Evolutionary conservation across 1,140 invertebrate species (phyloP), one percentile per base, ranked within the genome.

Genomic region (Drosophila oshimai): DNA sequence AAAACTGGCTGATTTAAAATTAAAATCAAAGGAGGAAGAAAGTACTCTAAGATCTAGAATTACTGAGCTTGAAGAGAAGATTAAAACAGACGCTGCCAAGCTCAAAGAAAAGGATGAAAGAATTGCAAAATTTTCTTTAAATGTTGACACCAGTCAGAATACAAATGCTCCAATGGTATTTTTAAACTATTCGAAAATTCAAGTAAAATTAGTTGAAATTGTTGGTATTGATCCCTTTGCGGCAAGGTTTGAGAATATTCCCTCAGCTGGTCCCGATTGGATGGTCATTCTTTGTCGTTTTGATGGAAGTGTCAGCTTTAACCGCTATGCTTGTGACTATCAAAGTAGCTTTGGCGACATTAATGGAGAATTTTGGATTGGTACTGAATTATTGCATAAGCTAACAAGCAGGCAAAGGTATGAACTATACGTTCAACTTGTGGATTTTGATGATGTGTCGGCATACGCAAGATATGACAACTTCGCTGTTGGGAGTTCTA

Each of bases 321-420:
- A n/a, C n/a, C n/a, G n/a, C n/a, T 0, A 17, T 4, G 9, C 10
- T 12, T 13, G 3, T 0, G 0, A 0, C 0, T 3, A 4, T n/a
- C n/a, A n/a, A n/a, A n/a, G n/a, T n/a, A 2, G 12, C n/a, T 0
- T 24, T 24, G 41, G 41, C 6, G 12, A 44, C 0, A 2, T 44
- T 2, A 0, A 0, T 12, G 41, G 41, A 5, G 41, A 44, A 15
- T 44, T 15, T 2, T 44, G 41, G 20, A 6, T 44, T 24, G 41
- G 20, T 10, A 2, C 24, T 15, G 20, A 44, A 24, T 10, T 9
- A 10, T 13, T 44, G 7, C 12, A 45, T 9, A 15, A 26, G 6
- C 20, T 45, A 13, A 44, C 42, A 7, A 24, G 12, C 4, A 26
- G 9, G 6, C 2, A 5, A 7, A 12, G 22, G 15, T 22, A 44